Evolutionary conservation across 2,797 vertebrate species (phyloP), one percentile per base, ranked within the genome.

Genomic region (Hyperoplus lanceolatus): DNA sequence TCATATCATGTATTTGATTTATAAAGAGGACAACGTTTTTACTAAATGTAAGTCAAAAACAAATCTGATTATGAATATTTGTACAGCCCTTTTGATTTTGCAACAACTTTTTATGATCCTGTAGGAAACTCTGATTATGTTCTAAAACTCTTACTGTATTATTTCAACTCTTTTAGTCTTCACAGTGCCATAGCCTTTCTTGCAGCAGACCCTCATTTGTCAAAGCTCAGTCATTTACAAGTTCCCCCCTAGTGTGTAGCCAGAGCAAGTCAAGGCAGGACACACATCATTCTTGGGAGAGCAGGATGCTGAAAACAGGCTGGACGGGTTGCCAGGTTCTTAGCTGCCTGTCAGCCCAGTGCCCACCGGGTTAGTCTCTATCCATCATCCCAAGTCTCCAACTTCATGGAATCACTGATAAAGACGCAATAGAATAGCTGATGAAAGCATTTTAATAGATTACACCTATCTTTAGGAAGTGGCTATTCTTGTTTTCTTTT

Each of bases 321-420:
- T 21, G 64, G 85, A 66, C 75, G 87, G 73, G 77, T 81, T 90
- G 77, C 61, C 84, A 84, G 81, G 54, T 89, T 87, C 70, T 80
- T 76, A 78, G 81, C 79, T 68, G 54, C 70, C 70, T 74, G 64
- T 86, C 90, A 83, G 71, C 74, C 70, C 57, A 8, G 62, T 65
- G 39, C 70, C 75, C 80, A 79, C 78, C 86, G 88, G 83, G 50
- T 65, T 57, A 21, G 63, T 77, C 73, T 72, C 67, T 58, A 36
- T 77, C 11, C 72, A 69, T n/a, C 65, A 65, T 70, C 68, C 70
- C 77, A 76, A 56, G 0, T 18, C 46, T 18, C 57, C n/a, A 66
- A 66, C 75, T 65, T 74, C 43, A 21, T 60, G 59, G 48, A 82
- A 49, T 11, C n/a, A 53, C 1, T 49, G 29, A 70, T 60, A 8